phyloP scores from a whole-genome alignment of 2,113 vertebrate genomes.

The Xenopus laevis region DNA sequence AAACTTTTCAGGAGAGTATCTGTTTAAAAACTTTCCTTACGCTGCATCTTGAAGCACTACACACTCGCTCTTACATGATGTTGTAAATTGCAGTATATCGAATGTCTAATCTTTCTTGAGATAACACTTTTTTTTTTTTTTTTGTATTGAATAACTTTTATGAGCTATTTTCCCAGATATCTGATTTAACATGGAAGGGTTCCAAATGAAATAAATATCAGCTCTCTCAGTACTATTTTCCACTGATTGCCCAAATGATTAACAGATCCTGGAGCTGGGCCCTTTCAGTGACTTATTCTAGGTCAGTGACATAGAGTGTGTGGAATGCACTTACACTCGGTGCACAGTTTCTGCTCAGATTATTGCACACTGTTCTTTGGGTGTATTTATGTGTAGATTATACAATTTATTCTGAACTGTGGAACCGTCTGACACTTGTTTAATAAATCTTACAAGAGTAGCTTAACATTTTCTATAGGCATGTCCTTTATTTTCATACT shows the following conservation, averaged over 20 bases:
- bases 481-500: no score
- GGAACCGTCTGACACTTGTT: no score
- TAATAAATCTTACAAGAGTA: no score
- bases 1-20: not conserved
- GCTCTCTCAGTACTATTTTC: conserved; percentile 30
- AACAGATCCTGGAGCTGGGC: conserved; percentile 29
- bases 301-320: conserved; percentile 39
- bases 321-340: conserved; percentile 20
- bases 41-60: conserved; percentile 5
- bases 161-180: conserved; percentile 40
- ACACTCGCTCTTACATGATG: conserved; percentile 3
- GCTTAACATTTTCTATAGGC: no score
- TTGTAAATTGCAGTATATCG: conserved; percentile 26
- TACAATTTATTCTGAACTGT: no score
- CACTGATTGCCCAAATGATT: conserved; percentile 41
- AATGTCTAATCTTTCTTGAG: conserved; percentile 24
- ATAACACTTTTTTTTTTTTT: conserved; percentile 38
- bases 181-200: conserved; percentile 40
- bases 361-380: no score
- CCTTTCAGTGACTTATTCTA: conserved; percentile 34
- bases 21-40: not conserved
- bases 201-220: conserved; percentile 44
- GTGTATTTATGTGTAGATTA: no score
- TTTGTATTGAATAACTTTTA: conserved; percentile 44
- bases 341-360: not conserved